Evolutionary conservation across 1,140 invertebrate genomes (phyloP).

Genomic region (Trichonephila clavata): DNA sequence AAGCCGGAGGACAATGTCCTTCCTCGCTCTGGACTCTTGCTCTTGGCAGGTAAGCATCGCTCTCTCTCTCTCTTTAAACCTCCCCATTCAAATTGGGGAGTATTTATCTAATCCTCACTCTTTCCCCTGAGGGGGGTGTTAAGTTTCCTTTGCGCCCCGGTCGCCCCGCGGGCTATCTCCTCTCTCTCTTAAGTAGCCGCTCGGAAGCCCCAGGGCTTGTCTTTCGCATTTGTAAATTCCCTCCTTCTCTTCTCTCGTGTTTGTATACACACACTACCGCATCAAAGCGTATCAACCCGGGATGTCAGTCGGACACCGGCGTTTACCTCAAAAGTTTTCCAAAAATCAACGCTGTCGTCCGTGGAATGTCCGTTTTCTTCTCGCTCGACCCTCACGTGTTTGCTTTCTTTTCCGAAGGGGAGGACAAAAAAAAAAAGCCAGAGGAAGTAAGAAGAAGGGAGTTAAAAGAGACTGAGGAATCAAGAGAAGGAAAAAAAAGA

Average conservation of each 20-base stretch:
- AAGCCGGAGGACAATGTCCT: slow-evolving; percentile 75
- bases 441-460: no score
- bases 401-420: not conserved
- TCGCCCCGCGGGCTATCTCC: slow-evolving; percentile 5
- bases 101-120: slow-evolving; percentile 75
- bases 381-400: not conserved
- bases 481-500: no score
- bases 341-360: no score
- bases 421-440: not conserved
- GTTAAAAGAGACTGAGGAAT: no score
- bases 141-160: slow-evolving; percentile 60
- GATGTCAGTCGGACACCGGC: not conserved
- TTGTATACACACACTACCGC: slow-evolving; percentile 16
- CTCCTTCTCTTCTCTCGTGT: not conserved
- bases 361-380: no score
- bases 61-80: slow-evolving; percentile 46
- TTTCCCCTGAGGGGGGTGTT: slow-evolving; percentile 13
- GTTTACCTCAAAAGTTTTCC: not conserved
- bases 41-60: slow-evolving; percentile 75
- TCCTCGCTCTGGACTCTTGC: slow-evolving; percentile 77
- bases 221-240: slow-evolving; percentile 62
- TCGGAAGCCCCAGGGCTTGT: not conserved
- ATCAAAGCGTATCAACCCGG: not conserved
- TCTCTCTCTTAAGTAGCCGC: slow-evolving; percentile 41
- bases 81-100: slow-evolving; percentile 74